Evolutionary conservation across 2,113 vertebrate species (phyloP).

Genomic region (Rhineura floridana): DNA sequence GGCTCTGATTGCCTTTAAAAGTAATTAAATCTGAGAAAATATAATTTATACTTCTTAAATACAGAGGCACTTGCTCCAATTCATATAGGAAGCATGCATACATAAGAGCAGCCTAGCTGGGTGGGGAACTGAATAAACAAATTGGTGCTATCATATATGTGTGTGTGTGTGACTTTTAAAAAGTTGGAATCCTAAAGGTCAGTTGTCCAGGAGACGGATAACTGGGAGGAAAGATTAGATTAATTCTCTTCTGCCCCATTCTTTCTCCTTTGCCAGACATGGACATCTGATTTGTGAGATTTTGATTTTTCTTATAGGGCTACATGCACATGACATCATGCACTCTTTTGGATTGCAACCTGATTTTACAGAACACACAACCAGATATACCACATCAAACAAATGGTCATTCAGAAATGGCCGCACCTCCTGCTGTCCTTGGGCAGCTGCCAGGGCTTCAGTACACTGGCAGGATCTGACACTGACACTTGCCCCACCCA

Average conservation of each 20-base stretch:
- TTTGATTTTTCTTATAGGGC: neutral
- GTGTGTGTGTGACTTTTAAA: neutral
- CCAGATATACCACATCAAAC: neutral
- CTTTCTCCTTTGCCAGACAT: neutral
- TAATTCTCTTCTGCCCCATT: neutral
- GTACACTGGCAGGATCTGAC: too few relatives aligned
- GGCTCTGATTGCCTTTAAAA: conserved; percentile 11
- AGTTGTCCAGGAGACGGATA: neutral
- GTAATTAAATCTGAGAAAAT: neutral
- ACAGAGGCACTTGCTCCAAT: conserved; percentile 1
- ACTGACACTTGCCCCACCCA: neutral
- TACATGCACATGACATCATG: neutral
- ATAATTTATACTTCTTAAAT: neutral
- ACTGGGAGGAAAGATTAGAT: neutral
- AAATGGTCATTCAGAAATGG: neutral
- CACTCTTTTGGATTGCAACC: neutral
- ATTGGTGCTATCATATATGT: too few relatives aligned
- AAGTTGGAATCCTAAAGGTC: neutral
- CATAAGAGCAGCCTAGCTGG: neutral
- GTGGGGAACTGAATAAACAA: too few relatives aligned
- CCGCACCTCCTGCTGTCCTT: too few relatives aligned
- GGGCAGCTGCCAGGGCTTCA: too few relatives aligned
- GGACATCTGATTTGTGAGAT: neutral
- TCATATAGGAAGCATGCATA: neutral
- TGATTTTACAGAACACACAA: neutral